Evolutionary conservation across 92 coral and sea anemone species (phyloP).

Genomic region (Phenganax marumi): DNA sequence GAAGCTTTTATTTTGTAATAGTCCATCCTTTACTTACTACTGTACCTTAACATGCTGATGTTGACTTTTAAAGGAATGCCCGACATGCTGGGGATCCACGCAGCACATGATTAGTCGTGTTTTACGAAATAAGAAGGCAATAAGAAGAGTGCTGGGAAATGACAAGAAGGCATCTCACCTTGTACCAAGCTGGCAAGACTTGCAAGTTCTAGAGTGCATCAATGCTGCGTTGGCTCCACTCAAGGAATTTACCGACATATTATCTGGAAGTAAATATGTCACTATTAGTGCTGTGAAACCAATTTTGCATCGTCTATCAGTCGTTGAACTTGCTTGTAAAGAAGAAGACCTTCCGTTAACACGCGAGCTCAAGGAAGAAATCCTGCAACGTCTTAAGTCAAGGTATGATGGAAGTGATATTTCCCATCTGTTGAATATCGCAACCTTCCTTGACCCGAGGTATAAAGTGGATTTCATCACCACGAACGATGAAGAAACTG

Average conservation of each 20-base stretch:
- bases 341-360: slow-evolving; percentile 8
- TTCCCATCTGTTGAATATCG: background rate
- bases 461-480: slow-evolving; percentile 8
- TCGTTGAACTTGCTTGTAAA: slow-evolving; percentile 4
- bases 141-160: slow-evolving; percentile 9
- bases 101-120: slow-evolving; percentile 21
- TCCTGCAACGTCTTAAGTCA: slow-evolving; percentile 6
- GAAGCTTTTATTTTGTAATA: too few species aligned
- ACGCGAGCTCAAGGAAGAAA: slow-evolving; percentile 6
- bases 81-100: slow-evolving; percentile 3
- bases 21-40: background rate
- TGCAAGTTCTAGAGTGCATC: slow-evolving; percentile 11
- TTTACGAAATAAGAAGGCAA: background rate
- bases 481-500: background rate
- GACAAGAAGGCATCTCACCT: slow-evolving; percentile 6
- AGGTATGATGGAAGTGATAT: slow-evolving; percentile 4
- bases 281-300: slow-evolving; percentile 2
- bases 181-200: slow-evolving; percentile 5
- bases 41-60: slow-evolving; percentile 2
- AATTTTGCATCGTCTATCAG: slow-evolving; percentile 12
- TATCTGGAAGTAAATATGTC: slow-evolving; percentile 19
- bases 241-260: background rate
- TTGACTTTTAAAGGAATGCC: slow-evolving; percentile 13
- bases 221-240: slow-evolving; percentile 11
- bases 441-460: slow-evolving; percentile 17